Evolutionary conservation across 2,113 vertebrate species (phyloP).

Genomic region (Stercorarius parasiticus): DNA sequence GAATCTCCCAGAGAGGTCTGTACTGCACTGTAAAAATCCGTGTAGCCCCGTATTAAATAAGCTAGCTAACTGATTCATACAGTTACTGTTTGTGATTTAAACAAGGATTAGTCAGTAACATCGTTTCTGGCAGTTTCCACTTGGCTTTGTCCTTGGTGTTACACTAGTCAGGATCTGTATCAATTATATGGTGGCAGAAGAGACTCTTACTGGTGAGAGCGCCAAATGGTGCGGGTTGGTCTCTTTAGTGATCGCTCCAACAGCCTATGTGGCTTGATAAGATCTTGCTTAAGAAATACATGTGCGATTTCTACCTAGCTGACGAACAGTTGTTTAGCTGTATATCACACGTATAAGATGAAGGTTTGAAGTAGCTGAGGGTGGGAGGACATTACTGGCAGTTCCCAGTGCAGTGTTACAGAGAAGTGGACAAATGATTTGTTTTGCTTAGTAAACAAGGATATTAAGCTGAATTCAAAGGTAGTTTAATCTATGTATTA

Average conservation of each 20-base stretch:
- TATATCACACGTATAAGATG: not conserved
- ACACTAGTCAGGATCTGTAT: not conserved
- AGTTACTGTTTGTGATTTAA: not conserved
- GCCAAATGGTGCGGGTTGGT: not conserved
- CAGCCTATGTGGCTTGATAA: not conserved
- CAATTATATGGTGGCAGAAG: not conserved
- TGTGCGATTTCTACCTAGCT: not conserved
- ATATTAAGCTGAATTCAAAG: not conserved
- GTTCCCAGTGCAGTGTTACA: not conserved
- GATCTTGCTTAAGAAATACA: not conserved
- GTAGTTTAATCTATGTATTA: not conserved
- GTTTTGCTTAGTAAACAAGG: not conserved
- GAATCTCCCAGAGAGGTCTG: not conserved
- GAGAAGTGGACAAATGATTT: not conserved
- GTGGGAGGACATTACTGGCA: not conserved
- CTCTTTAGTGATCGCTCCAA: not conserved
- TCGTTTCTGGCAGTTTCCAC: constrained; percentile 8
- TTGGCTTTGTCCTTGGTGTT: not conserved
- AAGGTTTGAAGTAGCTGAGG: not conserved
- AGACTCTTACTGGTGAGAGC: not conserved
- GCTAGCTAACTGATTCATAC: not conserved
- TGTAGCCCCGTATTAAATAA: not conserved
- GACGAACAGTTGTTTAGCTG: not conserved
- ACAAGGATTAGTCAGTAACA: not conserved
- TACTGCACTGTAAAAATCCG: not conserved